Evolutionary conservation across 2,888 invertebrate genomes (phyloP), one percentile per base, ranked within the genome.

Genomic region (Noctua janthina): DNA sequence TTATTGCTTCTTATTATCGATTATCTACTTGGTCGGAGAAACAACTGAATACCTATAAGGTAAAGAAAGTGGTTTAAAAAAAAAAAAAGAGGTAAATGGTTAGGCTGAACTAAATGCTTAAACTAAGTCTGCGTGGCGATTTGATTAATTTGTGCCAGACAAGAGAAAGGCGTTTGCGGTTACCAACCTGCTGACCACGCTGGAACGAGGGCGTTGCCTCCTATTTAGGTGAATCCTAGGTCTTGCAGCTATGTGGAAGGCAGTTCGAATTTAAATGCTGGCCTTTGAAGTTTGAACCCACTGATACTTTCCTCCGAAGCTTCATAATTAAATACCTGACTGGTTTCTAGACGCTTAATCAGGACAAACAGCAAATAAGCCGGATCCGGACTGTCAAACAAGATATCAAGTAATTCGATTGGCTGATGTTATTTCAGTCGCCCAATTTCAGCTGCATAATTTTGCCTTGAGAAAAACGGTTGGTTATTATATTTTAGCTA

Each of bases 121-220:
- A 43, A 29, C 17, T 35, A 39, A 54, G 35, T 17, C 23, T 70
- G 66, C 51, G 51, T 85, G 69, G 54, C 51, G 51, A 29, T 56
- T n/a, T 79, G 23, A 69, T 70, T 15, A 35, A 74, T 70, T 35
- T 46, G 35, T 51, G 73, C 59, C 35, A 46, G 64, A 35, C 79
- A 79, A 66, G 73, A 73, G n/a, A 70, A 51, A 79, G 69, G 69
- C 80, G 29, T 69, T 64, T 74, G 81, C n/a, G 73, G 79, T 84
- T 46, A 74, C 69, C 62, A 62, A 54, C 68, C 62, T 62, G 54
- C 56, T 56, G 54, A 51, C 56, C 79, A 15, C 15, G 13, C 68
- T 68, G 69, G 35, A 13, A 62, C 23, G 54, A 83, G 69, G 83
- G 3, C 69, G 56, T 17, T 70, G 29, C 29, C 62, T 54, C 17